Evolutionary conservation across 1,140 invertebrate genomes (phyloP).

Genomic region (Caenorhabditis remanei): DNA sequence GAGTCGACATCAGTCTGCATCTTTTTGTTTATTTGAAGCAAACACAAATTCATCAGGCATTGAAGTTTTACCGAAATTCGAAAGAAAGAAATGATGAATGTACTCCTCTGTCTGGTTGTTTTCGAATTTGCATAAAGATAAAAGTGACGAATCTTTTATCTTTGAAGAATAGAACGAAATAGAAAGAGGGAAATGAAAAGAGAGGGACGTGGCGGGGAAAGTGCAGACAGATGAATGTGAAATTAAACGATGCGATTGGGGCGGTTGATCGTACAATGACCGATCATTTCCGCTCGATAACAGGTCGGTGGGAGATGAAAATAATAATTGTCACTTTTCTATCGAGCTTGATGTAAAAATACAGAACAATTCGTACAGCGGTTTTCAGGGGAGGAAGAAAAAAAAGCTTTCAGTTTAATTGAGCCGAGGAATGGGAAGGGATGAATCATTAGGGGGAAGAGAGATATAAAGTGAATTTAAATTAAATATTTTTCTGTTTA

Average conservation of each 20-base stretch:
- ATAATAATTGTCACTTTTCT: not conserved
- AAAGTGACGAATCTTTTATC: constrained; percentile 27
- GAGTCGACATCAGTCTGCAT: not conserved
- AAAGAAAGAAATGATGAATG: not conserved
- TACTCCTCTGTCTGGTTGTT: not conserved
- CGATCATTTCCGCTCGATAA: constrained; percentile 47
- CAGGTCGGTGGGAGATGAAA: not conserved
- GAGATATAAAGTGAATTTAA: too few species aligned
- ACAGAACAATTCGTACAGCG: too few species aligned
- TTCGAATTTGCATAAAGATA: not conserved
- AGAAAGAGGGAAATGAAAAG: too few species aligned
- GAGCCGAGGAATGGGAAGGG: too few species aligned
- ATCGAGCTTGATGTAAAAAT: not conserved
- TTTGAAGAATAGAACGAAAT: not conserved
- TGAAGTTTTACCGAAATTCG: constrained; percentile 1
- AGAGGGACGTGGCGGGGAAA: not conserved
- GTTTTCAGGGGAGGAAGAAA: too few species aligned
- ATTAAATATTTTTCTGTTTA: too few species aligned
- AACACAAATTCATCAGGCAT: constrained; percentile 30
- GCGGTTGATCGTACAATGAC: constrained; percentile 34
- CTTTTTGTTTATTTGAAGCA: constrained; percentile 28
- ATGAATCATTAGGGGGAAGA: too few species aligned
- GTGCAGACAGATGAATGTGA: constrained; percentile 47
- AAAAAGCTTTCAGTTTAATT: too few species aligned
- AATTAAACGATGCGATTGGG: not conserved